phyloP scores from a whole-genome alignment of 2,113 vertebrate genomes.

The Engraulis encrasicolus region DNA sequence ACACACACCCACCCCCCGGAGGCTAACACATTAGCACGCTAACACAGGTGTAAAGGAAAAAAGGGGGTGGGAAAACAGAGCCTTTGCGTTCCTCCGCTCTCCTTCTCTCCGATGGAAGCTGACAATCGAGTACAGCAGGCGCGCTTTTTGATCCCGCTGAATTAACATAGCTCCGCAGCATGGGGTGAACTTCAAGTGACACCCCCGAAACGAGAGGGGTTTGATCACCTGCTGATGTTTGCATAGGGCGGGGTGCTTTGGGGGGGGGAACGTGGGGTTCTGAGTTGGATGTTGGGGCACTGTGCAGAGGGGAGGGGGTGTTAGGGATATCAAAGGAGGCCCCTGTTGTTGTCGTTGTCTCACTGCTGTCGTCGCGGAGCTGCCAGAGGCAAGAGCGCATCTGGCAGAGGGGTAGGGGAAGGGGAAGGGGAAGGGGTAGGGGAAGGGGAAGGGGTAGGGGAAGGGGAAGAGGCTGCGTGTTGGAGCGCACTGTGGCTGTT shows the following conservation, averaged over 20 bases:
- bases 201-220: constrained; percentile 40
- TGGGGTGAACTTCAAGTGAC: constrained; percentile 50
- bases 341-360: not conserved
- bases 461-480: not conserved
- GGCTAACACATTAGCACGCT: constrained; percentile 53
- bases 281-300: too few relatives aligned
- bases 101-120: constrained; percentile 61
- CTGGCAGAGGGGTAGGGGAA: not conserved
- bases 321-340: constrained; percentile 1
- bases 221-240: constrained; percentile 23
- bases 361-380: not conserved
- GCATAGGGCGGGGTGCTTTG: not conserved
- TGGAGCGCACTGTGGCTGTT: not conserved
- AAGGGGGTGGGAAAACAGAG: not conserved
- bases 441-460: not conserved
- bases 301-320: not conserved
- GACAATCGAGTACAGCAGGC: constrained; percentile 61
- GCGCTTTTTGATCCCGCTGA: constrained; percentile 64
- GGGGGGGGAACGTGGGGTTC: too few relatives aligned
- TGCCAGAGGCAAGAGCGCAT: constrained; percentile 9
- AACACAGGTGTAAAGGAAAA: constrained; percentile 53
- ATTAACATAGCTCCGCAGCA: constrained; percentile 68
- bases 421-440: too few relatives aligned
- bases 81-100: too few relatives aligned
- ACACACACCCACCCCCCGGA: too few relatives aligned